Conservation (phyloP, 2,888 invertebrate genomes). For the Lordiphosa fenestrarum region DNA sequence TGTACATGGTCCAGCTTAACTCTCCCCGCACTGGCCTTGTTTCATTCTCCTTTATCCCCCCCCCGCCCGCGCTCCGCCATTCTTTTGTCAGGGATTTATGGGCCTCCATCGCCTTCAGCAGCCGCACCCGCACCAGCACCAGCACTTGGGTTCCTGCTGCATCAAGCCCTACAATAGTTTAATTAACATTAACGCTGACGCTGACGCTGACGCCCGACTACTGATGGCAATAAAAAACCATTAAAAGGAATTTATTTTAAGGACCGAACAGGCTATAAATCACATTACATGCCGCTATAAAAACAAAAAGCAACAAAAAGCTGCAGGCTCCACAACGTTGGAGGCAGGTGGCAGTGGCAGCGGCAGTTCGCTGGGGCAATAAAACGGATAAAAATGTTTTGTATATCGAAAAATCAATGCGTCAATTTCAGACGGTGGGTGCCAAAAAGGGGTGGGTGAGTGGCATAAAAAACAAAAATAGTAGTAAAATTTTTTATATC, state of each 20-base stretch:
- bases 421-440: constrained; percentile 39
- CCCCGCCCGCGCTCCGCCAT: background rate
- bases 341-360: constrained; percentile 44
- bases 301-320: constrained; percentile 57
- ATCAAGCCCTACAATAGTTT: constrained; percentile 66
- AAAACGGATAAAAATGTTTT: constrained; percentile 54
- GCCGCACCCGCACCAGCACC: background rate
- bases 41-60: constrained; percentile 3
- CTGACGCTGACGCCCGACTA: constrained; percentile 48
- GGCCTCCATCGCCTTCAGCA: constrained; percentile 7
- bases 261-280: constrained; percentile 72
- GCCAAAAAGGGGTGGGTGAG: background rate
- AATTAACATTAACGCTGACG: constrained; percentile 71
- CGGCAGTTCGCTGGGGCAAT: constrained; percentile 32
- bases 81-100: constrained; percentile 37
- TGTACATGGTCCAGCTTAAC: constrained; percentile 20
- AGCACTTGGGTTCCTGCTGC: constrained; percentile 9
- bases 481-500: constrained; percentile 61
- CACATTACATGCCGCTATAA: constrained; percentile 70
- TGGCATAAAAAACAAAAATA: constrained; percentile 23
- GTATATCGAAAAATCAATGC: constrained; percentile 68
- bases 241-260: constrained; percentile 73
- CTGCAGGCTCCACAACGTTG: constrained; percentile 22
- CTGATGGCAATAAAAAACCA: constrained; percentile 73
- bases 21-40: constrained; percentile 22